Conservation (phyloP, 2,797 vertebrate species). For the Emys orbicularis region DNA sequence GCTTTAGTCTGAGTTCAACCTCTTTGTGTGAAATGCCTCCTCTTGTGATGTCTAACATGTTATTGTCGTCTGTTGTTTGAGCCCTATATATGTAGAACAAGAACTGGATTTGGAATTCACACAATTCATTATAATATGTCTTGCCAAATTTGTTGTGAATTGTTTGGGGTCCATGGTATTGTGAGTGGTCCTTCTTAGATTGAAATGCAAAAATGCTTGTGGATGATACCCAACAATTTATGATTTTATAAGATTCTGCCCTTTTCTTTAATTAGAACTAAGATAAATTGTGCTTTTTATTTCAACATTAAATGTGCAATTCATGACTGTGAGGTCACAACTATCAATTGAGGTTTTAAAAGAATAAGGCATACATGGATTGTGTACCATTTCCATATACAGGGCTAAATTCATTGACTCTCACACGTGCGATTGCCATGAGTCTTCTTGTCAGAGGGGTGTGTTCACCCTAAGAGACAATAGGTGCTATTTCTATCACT, state of each 20-base stretch:
- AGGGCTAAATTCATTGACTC: not conserved
- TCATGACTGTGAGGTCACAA: not conserved
- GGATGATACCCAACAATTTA: not conserved
- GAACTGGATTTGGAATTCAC: not conserved
- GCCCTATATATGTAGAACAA: not conserved
- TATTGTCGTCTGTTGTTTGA: not conserved
- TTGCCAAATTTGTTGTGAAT: not conserved
- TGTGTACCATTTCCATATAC: rapidly evolving
- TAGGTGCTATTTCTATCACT: rapidly evolving
- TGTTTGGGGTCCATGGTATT: not conserved
- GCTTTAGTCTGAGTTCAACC: not conserved
- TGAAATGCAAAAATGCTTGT: not conserved
- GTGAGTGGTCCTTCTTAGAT: not conserved
- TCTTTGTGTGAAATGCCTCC: not conserved
- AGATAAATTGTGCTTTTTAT: not conserved
- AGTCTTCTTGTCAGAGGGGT: not conserved
- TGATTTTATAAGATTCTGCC: not conserved
- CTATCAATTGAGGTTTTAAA: not conserved
- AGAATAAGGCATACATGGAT: rapidly evolving
- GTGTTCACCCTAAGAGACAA: rapidly evolving
- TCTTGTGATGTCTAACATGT: not conserved
- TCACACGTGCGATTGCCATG: not conserved
- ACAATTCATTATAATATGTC: not conserved
- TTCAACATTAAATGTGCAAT: rapidly evolving
- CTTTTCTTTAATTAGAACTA: not conserved